phyloP scores from a whole-genome alignment of 2,113 vertebrate species.

The Sinocyclocheilus grahami region DNA sequence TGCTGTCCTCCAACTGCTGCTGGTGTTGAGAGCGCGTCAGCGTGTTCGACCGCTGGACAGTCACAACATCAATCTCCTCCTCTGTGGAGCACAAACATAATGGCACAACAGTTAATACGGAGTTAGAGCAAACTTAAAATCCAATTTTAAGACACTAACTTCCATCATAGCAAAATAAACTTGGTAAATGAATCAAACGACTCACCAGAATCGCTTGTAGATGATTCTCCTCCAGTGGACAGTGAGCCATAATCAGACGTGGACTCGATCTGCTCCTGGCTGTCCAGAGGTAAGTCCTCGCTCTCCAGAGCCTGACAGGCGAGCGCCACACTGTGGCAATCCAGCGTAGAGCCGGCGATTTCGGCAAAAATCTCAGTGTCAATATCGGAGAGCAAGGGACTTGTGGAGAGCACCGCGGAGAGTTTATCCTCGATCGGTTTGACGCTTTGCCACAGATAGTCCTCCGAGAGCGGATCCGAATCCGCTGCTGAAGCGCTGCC shows the following conservation, averaged over 20 bases:
- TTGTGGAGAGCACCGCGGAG: conserved; percentile 69
- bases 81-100: conserved; percentile 63
- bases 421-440: conserved; percentile 70
- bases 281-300: conserved; percentile 57
- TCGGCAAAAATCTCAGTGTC: conserved; percentile 78
- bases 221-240: conserved; percentile 69
- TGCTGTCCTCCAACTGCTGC: conserved; percentile 47
- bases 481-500: background rate
- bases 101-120: background rate
- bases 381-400: conserved; percentile 77
- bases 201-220: conserved; percentile 79
- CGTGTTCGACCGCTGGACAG: conserved; percentile 63
- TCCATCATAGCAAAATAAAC: background rate
- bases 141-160: background rate
- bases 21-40: conserved; percentile 52
- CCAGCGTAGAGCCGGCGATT: conserved; percentile 73
- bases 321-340: conserved; percentile 64
- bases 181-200: background rate
- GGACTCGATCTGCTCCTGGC: conserved; percentile 65
- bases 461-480: conserved; percentile 56
- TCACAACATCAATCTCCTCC: conserved; percentile 82
- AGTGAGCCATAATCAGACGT: conserved; percentile 74
- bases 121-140: background rate
- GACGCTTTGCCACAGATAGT: conserved; percentile 71
- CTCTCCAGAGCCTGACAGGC: conserved; percentile 61